Evolutionary conservation across 2,797 vertebrate species (phyloP), one percentile per base, ranked within the genome.

Genomic region (Sebastes oblongus): DNA sequence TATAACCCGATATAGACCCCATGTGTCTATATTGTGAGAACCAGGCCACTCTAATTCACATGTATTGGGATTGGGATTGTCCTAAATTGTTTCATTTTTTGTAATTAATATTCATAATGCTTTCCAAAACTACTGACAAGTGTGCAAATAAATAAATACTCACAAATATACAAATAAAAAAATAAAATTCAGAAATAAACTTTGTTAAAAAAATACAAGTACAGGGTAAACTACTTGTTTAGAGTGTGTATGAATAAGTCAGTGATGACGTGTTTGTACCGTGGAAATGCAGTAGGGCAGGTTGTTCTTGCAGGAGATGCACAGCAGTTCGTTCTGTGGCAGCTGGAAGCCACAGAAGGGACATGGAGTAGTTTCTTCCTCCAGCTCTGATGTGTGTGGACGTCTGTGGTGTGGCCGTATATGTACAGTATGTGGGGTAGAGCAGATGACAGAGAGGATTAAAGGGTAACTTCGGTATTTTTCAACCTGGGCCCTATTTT

Each of bases 231-330:
- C 4, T 8, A 4, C 29, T 22, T 12, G 16, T 24, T 22, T 20
- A 3, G 34, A 22, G 13, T 22, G 34, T 27, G 30, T 34, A 32
- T 34, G 56, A 52, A 8, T 58, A 16, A 14, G 36, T 64, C 8
- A n/a, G 66, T 6, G 52, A 16, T 39, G 2, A 4, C 14, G 27
- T 22, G 61, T 75, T 59, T 25, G 20, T 84, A 96, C 98, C 3
- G 98, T 99, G 67, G 95, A 96, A 3, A 99, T 97, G 88, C 98
- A 99, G 76, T 99, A 99, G 0, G 98, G 98, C 42, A 99, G 94
- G 82, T 94, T 99, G 94, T 99, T 99, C 86, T 99, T 99, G 91
- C 98, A 99, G 75, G 97, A 96, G 0, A 96, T 97, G 39, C 98
- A 99, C 69, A 99, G 82, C 8, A 99, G 96, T 65, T 99, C 97